Evolutionary conservation across 2,113 vertebrate genomes (phyloP).

Genomic region (Onychostoma macrolepis): DNA sequence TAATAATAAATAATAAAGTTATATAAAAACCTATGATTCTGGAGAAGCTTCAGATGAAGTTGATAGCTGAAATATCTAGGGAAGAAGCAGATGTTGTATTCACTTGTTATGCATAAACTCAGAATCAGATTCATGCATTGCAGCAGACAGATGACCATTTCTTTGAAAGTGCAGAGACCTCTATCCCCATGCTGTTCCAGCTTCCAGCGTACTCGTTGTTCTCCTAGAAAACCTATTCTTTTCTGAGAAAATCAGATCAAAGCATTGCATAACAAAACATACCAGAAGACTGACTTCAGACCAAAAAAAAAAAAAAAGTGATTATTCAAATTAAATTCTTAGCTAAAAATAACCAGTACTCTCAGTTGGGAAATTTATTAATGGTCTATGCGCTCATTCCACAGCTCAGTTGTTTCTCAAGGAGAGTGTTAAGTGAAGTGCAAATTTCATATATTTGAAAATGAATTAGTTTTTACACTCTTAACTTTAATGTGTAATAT

Average conservation of each 20-base stretch:
- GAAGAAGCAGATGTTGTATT: not conserved
- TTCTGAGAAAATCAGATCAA: constrained; percentile 62
- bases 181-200: not conserved
- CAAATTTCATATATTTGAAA: not conserved
- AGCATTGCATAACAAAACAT: constrained; percentile 60
- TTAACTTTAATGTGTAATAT: not conserved
- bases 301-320: constrained; percentile 56
- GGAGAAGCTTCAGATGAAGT: not conserved
- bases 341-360: constrained; percentile 51
- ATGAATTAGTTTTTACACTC: not conserved
- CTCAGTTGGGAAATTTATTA: constrained; percentile 9
- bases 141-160: constrained; percentile 13
- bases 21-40: not conserved
- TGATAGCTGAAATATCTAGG: not conserved
- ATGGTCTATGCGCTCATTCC: constrained; percentile 25
- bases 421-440: not conserved
- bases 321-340: constrained; percentile 65
- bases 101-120: not conserved
- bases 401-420: not conserved
- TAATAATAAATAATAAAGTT: too few species aligned
- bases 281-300: constrained; percentile 61
- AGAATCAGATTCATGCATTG: constrained; percentile 24
- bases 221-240: constrained; percentile 9
- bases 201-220: not conserved
- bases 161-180: not conserved